Base-by-base conservation (phyloP, 2,888 invertebrate species). In the Ectemnius cavifrons region DNA sequence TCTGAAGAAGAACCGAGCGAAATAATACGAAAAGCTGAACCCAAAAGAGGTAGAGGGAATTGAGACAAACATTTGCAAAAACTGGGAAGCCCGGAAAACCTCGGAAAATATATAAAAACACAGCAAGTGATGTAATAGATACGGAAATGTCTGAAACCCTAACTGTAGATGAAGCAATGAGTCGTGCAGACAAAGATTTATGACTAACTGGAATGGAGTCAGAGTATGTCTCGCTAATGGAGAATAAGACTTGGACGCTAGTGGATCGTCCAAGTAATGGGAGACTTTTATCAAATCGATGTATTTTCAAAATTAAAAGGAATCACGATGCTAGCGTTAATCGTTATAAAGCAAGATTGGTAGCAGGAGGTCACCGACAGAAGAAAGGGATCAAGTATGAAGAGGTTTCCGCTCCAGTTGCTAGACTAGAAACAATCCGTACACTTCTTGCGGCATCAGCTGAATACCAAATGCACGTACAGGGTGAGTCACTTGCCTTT, bases 31-130 rank as follows among this genome's bases (percentile, higher is more conserved):
- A 16, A 16, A 46, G 46, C 52, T 5, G 37, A n/a, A 60, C 59
- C 56, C 60, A 67, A 62, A 27, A 47, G 74, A 60, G 64, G 52
- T 8, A 63, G 64, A 27, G 77, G 75, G 28, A 72, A 77, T n/a
- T n/a, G n/a, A n/a, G n/a, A 27, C 75, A 75, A 63, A 71, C 52
- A 61, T 66, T 71, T 81, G 73, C 62, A 86, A 90, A 82, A 85
- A 88, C 68, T 90, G 92, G 87, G 90, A 91, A 88, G 87, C 87
- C 37, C 85, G 91, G 80, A 89, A 91, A 86, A 61, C 80, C 80
- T 58, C 63, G 47, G 27, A 67, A 67, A 28, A 4, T 46, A 28
- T 61, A 61, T 20, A 16, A 67, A 8, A 6, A 20, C 16, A 4
- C n/a, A 56, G 16, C 14, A 28, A 13, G 3, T 20, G 20, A 20